Evolutionary conservation across 2,797 vertebrate species (phyloP).

Genomic region (Manis javanica): DNA sequence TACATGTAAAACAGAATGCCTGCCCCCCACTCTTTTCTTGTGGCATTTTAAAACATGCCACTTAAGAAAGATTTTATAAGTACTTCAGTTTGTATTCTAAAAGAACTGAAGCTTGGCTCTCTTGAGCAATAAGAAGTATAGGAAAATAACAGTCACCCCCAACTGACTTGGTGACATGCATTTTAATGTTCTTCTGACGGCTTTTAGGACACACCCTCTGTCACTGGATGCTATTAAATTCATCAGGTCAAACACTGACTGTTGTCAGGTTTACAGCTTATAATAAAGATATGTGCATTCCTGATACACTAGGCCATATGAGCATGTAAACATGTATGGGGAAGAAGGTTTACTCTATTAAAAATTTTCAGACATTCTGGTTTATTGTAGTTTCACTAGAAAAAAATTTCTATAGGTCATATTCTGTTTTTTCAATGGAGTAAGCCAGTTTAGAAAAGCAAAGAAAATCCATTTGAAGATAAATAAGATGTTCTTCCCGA

Average conservation of each 20-base stretch:
- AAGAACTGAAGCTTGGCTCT: neutral
- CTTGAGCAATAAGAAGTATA: neutral
- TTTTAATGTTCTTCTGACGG: neutral
- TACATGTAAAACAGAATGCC: neutral
- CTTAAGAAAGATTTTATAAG: neutral
- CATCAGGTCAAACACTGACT: neutral
- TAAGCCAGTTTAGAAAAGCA: slow-evolving; percentile 66
- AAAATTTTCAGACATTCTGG: slow-evolving; percentile 50
- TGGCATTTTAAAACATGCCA: neutral
- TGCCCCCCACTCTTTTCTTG: neutral
- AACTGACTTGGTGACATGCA: neutral
- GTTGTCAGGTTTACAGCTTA: slow-evolving; percentile 56
- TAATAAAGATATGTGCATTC: slow-evolving; percentile 41
- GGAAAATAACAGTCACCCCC: neutral
- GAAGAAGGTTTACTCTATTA: slow-evolving; percentile 60
- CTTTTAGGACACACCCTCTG: neutral
- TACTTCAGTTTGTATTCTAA: neutral
- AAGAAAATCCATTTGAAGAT: slow-evolving; percentile 3
- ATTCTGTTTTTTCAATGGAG: slow-evolving; percentile 48
- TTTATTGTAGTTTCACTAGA: slow-evolving; percentile 77
- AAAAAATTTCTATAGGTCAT: slow-evolving; percentile 77
- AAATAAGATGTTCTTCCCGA: slow-evolving; percentile 53
- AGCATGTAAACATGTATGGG: neutral
- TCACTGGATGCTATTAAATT: slow-evolving; percentile 13
- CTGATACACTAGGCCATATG: neutral